Conservation (phyloP, 2,888 invertebrate genomes). For the Lycophotia porphyrea region DNA sequence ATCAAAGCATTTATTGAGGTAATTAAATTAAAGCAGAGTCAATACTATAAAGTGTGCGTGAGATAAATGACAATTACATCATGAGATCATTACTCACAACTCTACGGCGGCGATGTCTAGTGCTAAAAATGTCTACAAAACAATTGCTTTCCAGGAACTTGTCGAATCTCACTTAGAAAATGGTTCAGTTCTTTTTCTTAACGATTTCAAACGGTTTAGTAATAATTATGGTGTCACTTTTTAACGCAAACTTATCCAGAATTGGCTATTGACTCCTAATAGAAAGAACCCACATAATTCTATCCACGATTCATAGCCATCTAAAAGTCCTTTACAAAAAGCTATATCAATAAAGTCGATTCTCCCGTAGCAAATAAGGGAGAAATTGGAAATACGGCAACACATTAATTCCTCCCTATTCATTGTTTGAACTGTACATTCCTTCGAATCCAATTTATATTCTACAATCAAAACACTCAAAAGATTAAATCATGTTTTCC, state of each 20-base stretch:
- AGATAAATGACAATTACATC: slow-evolving; percentile 12
- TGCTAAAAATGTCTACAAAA: slow-evolving; percentile 4
- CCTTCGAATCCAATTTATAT: background rate
- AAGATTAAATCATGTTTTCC: slow-evolving; percentile 43
- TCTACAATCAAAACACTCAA: slow-evolving; percentile 37
- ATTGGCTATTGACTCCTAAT: background rate
- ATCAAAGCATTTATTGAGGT: slow-evolving; percentile 36
- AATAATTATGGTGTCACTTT: background rate
- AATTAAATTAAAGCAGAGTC: slow-evolving; percentile 35
- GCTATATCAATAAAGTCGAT: slow-evolving; percentile 11
- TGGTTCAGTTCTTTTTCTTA: background rate
- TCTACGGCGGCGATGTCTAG: background rate
- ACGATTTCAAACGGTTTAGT: background rate
- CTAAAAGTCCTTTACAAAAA: slow-evolving; percentile 3
- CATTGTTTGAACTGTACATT: slow-evolving; percentile 5
- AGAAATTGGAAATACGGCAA: slow-evolving; percentile 7
- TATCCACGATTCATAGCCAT: background rate
- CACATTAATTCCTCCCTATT: slow-evolving; percentile 8
- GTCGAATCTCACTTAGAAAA: background rate
- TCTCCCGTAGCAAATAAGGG: slow-evolving; percentile 1
- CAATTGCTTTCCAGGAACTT: background rate
- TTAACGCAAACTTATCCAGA: background rate
- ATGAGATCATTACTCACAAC: slow-evolving; percentile 12
- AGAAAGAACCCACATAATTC: slow-evolving; percentile 9
- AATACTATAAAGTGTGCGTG: slow-evolving; percentile 14